Conservation (phyloP, 1,140 invertebrate species). For the Drosophila sp. region DNA sequence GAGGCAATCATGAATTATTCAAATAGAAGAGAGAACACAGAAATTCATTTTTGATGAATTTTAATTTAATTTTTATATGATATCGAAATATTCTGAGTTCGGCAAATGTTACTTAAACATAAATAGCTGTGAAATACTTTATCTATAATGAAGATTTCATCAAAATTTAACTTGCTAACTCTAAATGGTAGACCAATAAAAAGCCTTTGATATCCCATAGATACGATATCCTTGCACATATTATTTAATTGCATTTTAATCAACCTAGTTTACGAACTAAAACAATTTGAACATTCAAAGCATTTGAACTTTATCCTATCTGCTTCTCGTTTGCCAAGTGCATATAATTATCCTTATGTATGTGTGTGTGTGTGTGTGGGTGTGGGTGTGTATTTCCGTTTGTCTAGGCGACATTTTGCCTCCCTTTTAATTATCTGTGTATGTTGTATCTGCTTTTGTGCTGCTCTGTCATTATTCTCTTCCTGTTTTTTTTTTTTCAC, state of each 20-base stretch:
- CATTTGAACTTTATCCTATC: slow-evolving; percentile 7
- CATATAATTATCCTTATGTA: slow-evolving; percentile 11
- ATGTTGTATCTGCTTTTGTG: slow-evolving; percentile 32
- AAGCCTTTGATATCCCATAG: no score
- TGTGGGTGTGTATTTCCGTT: neutral
- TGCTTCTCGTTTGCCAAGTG: neutral
- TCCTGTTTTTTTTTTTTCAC: slow-evolving; percentile 32
- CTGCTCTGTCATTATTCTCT: slow-evolving; percentile 46
- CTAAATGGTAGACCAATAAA: no score
- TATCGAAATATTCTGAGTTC: no score
- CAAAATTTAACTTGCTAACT: no score
- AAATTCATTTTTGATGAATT: no score
- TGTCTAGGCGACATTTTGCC: slow-evolving; percentile 23
- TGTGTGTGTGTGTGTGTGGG: neutral
- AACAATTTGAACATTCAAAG: neutral
- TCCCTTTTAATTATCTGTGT: slow-evolving; percentile 72
- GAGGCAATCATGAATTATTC: no score
- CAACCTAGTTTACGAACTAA: neutral
- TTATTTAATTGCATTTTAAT: neutral
- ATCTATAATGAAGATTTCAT: no score
- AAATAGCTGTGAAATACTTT: no score
- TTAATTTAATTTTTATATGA: no score
- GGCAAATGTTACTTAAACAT: no score
- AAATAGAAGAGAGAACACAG: no score
- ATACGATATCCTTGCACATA: neutral